Base-by-base conservation (phyloP, 2,797 vertebrate species). In the Meda fulgida region DNA sequence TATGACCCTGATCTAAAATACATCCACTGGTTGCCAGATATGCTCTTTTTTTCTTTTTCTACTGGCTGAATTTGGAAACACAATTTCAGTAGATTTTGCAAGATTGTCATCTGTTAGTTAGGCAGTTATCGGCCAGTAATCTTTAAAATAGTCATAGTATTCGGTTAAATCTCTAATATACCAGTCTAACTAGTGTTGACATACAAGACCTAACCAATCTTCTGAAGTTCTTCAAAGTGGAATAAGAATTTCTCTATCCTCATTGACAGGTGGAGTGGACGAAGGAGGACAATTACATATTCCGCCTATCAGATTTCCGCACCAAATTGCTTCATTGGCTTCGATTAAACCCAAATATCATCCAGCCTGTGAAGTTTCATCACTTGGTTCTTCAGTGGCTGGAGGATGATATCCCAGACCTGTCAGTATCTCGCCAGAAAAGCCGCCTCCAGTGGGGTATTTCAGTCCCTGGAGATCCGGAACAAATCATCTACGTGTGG, bases 251-350 rank as follows among this genome's bases (percentile, higher is more conserved):
- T 31, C 19, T 78, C 18, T 66, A n/a, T 75, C 43, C 38, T 71
- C 80, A 3, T 78, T 80, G 73, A 40, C 90, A 97, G 97, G 97
- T 98, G 87, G 96, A 98, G 86, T 99, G 98, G 98, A 97, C 97
- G 92, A 95, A 95, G 85, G 98, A 99, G 89, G 96, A 99, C 80
- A 99, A 99, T 88, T 99, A 99, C 88, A 96, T 99, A 94, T 99
- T 99, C 90, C 96, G 94, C 36, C 94, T 99, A 2, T 99, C 97
- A 0, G 90, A 88, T 0, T 97, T 99, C 73, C 95, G 89, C 31
- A 89, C 93, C 46, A 93, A 92, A 0, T 90, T 99, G 75, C 94
- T 88, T 26, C 88, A 88, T 65, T 99, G 98, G 98, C 93, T 99
- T 29, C 89, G 6, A 60, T 91, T 84, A 40, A 94, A 95, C 77